Conservation (phyloP, 2,113 vertebrate genomes). For the Arizona elegans region DNA sequence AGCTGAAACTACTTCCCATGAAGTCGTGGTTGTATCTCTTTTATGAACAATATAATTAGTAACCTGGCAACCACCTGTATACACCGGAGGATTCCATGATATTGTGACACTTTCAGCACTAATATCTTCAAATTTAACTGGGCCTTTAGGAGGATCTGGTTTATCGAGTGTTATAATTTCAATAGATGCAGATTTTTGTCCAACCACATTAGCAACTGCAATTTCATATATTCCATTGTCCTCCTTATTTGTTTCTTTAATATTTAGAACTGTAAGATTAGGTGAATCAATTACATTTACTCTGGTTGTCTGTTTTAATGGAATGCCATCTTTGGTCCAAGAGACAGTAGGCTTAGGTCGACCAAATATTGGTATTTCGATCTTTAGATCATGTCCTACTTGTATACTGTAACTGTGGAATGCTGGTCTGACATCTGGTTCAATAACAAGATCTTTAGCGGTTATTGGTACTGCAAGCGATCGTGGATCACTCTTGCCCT, state of each 20-base stretch:
- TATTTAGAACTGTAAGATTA: conserved; percentile 80
- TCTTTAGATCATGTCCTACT: conserved; percentile 87
- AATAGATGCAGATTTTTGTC: conserved; percentile 86
- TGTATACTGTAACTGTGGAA: conserved; percentile 91
- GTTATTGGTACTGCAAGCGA: conserved; percentile 88
- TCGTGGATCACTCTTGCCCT: conserved; percentile 94
- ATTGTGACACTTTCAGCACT: conserved; percentile 91
- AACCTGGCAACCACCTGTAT: conserved; percentile 91
- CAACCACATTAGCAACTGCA: conserved; percentile 81
- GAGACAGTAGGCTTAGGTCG: conserved; percentile 88
- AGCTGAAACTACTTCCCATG: conserved; percentile 90
- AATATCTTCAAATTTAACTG: conserved; percentile 91
- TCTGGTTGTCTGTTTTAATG: conserved; percentile 90
- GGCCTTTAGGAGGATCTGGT: conserved; percentile 90
- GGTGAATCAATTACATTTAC: conserved; percentile 81
- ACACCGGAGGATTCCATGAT: conserved; percentile 89
- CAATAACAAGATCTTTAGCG: conserved; percentile 92
- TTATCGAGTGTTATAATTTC: conserved; percentile 94
- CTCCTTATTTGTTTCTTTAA: conserved; percentile 90
- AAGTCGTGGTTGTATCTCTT: conserved; percentile 88
- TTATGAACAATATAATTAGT: conserved; percentile 97
- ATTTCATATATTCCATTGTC: conserved; percentile 91
- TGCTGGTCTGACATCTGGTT: conserved; percentile 88
- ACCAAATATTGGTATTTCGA: conserved; percentile 89
- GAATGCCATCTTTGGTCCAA: conserved; percentile 89